A percentile compares a stretch with the other conserved stretches of the same genome.
These are phyloP conservation scores for Champsocephalus gunnari DNA, from an alignment of 2,797 vertebrate genomes.

Conservation along the genomic window DNA sequence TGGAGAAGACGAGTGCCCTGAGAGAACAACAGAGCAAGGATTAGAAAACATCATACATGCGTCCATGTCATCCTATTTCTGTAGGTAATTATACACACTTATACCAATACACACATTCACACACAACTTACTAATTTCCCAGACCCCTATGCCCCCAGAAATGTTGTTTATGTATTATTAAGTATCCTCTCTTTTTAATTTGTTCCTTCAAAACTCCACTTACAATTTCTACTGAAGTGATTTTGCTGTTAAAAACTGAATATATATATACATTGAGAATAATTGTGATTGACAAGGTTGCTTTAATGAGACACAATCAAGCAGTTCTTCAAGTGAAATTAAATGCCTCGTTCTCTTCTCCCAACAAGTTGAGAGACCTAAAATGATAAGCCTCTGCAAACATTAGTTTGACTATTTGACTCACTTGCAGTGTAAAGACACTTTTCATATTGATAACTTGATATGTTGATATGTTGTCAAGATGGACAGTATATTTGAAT, in stretches of 20 bases:
- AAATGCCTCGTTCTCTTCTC: not conserved
- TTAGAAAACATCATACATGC: conserved; percentile 3
- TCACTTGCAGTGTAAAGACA: not conserved
- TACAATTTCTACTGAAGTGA: too few species aligned
- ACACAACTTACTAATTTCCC: too few species aligned
- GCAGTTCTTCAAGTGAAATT: not conserved
- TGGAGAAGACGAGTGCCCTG: conserved; percentile 94
- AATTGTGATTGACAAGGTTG: too few species aligned
- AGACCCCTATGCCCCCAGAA: too few species aligned
- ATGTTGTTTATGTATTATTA: not conserved
- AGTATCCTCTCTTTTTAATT: too few species aligned
- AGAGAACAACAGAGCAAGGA: conserved; percentile 21
- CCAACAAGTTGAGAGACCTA: not conserved
- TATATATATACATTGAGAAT: too few species aligned
- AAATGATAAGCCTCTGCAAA: not conserved
- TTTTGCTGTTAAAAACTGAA: too few species aligned
- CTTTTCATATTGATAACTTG: not conserved
- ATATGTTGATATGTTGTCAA: not conserved
- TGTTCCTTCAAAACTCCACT: too few species aligned
- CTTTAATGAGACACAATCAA: too few species aligned
- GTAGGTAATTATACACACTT: too few species aligned
- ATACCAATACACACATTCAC: too few species aligned
- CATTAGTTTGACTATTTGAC: not conserved
- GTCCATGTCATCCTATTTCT: too few species aligned
- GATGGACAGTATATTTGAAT: not conserved